phyloP scores from a whole-genome alignment of 1,140 invertebrate genomes.

The Drosophila watanabei region DNA sequence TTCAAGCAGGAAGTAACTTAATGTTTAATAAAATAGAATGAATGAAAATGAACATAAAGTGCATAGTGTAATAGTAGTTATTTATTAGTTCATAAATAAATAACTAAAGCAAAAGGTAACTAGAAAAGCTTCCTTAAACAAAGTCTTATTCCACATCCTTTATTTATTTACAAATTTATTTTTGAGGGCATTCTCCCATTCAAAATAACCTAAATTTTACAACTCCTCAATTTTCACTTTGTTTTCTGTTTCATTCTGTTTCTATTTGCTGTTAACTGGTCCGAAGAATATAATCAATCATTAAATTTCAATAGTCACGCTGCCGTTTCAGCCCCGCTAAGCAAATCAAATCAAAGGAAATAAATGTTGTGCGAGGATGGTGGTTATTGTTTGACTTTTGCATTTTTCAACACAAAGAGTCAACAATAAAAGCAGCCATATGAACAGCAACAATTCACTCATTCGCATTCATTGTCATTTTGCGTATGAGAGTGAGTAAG shows the following conservation, averaged over 20 bases:
- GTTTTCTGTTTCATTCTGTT: conserved; percentile 6
- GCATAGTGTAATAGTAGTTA: background rate
- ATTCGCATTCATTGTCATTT: conserved; percentile 75
- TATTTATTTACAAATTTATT: background rate
- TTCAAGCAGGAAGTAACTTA: too few relatives aligned
- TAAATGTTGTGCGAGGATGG: conserved; percentile 29
- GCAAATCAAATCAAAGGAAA: conserved; percentile 71
- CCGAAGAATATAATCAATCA: conserved; percentile 67
- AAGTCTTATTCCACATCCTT: background rate
- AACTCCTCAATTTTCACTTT: background rate
- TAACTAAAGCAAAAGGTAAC: background rate
- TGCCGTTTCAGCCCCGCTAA: conserved; percentile 9
- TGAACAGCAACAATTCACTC: conserved; percentile 58
- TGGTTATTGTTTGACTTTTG: conserved; percentile 71
- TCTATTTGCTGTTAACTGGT: conserved; percentile 41
- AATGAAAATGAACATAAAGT: background rate
- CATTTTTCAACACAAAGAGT: conserved; percentile 58
- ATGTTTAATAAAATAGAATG: too few relatives aligned
- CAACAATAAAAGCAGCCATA: conserved; percentile 39
- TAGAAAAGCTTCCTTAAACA: fast-evolving
- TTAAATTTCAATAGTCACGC: conserved; percentile 63
- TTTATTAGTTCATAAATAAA: background rate
- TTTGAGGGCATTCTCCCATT: background rate
- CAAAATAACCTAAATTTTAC: background rate
- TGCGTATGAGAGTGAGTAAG: background rate